Percentiles rank a stretch among this genome's conserved stretches.
phyloP scores from a whole-genome alignment of 2,888 invertebrate species.

The Hemistola chrysoprasaria region DNA sequence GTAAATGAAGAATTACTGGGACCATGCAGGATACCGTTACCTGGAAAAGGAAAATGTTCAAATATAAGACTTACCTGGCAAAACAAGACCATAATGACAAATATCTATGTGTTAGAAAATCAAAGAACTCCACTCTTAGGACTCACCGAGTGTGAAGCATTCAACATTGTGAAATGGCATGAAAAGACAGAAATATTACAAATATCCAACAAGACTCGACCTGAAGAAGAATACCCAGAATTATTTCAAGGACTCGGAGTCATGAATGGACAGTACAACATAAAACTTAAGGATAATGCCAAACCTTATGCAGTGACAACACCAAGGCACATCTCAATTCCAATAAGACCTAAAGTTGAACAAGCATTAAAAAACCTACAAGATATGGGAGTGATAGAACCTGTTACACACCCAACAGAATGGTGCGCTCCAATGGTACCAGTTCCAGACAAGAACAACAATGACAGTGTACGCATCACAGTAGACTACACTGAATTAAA shows the following conservation, averaged over 20 bases:
- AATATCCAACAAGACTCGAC: background rate
- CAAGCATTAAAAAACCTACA: background rate
- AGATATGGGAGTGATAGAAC: conserved; percentile 3
- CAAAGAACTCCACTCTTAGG: conserved; percentile 1
- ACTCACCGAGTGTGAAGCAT: conserved; percentile 1
- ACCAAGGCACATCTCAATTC: background rate
- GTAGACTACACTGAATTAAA: conserved; percentile 1
- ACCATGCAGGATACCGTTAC: background rate
- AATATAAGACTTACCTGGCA: background rate
- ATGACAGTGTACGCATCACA: background rate
- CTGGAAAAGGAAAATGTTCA: background rate
- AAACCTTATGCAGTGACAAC: conserved; percentile 1
- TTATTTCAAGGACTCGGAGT: background rate
- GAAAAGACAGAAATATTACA: background rate
- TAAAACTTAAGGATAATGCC: background rate
- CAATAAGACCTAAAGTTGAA: background rate
- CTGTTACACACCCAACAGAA: background rate
- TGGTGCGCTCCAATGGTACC: conserved; percentile 3
- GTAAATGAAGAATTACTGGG: conserved; percentile 1
- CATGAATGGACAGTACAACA: background rate
- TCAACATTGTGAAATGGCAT: background rate
- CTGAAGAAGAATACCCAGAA: conserved; percentile 1
- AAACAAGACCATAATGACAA: background rate
- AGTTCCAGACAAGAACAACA: background rate
- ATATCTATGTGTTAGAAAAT: background rate